phyloP scores from a whole-genome alignment of 2,888 invertebrate species.

The Drosophila niveifrons region DNA sequence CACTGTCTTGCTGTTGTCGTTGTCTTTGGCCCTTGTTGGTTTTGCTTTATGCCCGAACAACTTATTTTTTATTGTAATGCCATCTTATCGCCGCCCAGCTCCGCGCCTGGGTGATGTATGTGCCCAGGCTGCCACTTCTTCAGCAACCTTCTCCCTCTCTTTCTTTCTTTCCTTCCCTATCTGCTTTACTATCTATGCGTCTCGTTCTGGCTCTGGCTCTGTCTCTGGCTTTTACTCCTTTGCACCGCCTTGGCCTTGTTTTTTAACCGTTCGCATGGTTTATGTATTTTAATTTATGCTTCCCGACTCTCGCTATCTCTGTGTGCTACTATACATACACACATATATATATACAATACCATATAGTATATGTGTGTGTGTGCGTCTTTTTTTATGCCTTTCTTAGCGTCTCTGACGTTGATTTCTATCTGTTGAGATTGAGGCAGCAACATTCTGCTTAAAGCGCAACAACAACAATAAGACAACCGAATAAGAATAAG shows the following conservation, averaged over 20 bases:
- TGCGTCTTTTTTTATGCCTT: constrained; percentile 53
- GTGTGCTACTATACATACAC: background rate
- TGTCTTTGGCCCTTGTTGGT: constrained; percentile 68
- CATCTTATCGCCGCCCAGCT: constrained; percentile 68
- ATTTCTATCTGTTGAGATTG: constrained; percentile 79
- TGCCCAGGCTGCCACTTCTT: constrained; percentile 44
- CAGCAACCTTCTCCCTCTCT: background rate
- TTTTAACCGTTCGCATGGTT: constrained; percentile 73
- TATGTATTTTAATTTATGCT: constrained; percentile 80
- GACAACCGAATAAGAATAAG: constrained; percentile 29
- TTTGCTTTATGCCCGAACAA: constrained; percentile 73
- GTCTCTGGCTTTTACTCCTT: background rate
- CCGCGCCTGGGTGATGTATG: constrained; percentile 65
- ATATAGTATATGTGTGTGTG: constrained; percentile 14
- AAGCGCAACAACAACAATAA: constrained; percentile 38
- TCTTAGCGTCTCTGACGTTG: constrained; percentile 59
- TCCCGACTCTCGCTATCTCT: constrained; percentile 24
- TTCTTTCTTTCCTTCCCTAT: background rate
- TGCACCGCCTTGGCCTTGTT: constrained; percentile 61
- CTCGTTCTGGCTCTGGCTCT: background rate
- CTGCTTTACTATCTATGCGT: background rate
- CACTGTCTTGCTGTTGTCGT: constrained; percentile 44
- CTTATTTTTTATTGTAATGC: constrained; percentile 74
- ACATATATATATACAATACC: background rate
- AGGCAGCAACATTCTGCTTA: constrained; percentile 67